Evolutionary conservation across 2,888 invertebrate genomes (phyloP), one percentile per base, ranked within the genome.

Genomic region (Endotricha flammealis): DNA sequence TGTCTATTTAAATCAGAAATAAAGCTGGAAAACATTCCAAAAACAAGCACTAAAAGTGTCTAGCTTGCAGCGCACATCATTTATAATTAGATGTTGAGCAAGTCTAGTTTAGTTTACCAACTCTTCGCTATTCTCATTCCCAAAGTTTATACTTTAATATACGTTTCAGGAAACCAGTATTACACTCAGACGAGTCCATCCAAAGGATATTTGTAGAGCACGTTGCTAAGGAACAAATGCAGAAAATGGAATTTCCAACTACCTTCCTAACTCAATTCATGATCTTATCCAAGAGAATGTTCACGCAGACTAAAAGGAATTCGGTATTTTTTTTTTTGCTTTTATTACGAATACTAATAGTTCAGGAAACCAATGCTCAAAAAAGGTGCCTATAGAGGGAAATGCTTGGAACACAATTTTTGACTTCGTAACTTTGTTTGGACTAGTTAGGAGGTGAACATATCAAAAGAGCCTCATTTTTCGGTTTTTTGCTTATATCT

Each of bases 281-380:
- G 1, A 85, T 90, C 38, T 58, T 91, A 14, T 66, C 83, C 7
- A 71, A 68, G 28, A 61, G 91, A 38, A 90, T 90, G 88, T 72
- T 87, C 28, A 24, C 85, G 2, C 91, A 91, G 51, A 82, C 73
- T 42, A 68, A 46, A n/a, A 75, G 91, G 41, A 90, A 91, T 62
- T 65, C 72, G 42, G 89, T 89, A 59, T 12, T 7, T 17, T 13
- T 29, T 37, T 13, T 10, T 5, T 7, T 11, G 12, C 10, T 27
- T 11, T 11, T 28, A 9, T 28, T 27, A 10, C 9, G n/a, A n/a
- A n/a, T n/a, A n/a, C n/a, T 13, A 23, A 32, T 12, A 12, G 24
- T 7, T 5, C n/a, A 2, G 10, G 3, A n/a, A n/a, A n/a, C n/a
- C n/a, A n/a, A n/a, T n/a, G n/a, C n/a, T n/a, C n/a, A n/a, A n/a